Percentiles rank a stretch among this genome's conserved stretches.
These are phyloP conservation scores for Bombus balteatus DNA, from an alignment of 1,140 invertebrate species.

Conservation along the genomic window DNA sequence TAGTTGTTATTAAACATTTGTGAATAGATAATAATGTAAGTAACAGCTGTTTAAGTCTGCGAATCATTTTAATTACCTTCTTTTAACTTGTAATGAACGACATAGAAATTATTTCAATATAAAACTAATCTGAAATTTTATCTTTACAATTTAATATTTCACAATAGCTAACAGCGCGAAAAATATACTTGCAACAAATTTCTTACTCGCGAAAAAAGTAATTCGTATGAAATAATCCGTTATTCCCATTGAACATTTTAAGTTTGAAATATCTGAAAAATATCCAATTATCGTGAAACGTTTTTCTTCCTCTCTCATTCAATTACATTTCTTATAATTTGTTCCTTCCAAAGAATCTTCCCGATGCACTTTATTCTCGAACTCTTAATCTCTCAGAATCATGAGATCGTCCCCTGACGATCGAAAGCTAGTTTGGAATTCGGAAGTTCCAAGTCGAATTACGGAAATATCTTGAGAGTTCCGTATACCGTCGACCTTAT, in stretches of 20 bases:
- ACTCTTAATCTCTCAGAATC: background rate
- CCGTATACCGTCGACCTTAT: background rate
- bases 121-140: no score
- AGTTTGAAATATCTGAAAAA: background rate
- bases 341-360: background rate
- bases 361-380: background rate
- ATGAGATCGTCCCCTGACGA: slow-evolving; percentile 14
- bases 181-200: no score
- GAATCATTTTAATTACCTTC: no score
- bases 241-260: background rate
- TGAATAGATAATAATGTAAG: background rate
- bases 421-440: slow-evolving; percentile 15
- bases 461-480: slow-evolving; percentile 14
- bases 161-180: no score
- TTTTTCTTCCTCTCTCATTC: background rate
- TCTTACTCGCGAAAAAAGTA: background rate
- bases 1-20: background rate
- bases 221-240: background rate
- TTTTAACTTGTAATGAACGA: no score
- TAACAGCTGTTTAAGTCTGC: no score
- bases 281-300: background rate
- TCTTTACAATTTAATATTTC: no score
- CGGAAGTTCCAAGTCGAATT: slow-evolving; percentile 15
- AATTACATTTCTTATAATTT: slow-evolving; percentile 19
- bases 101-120: no score